Conservation (phyloP, 2,888 invertebrate genomes). For the Osmoderma eremita region DNA sequence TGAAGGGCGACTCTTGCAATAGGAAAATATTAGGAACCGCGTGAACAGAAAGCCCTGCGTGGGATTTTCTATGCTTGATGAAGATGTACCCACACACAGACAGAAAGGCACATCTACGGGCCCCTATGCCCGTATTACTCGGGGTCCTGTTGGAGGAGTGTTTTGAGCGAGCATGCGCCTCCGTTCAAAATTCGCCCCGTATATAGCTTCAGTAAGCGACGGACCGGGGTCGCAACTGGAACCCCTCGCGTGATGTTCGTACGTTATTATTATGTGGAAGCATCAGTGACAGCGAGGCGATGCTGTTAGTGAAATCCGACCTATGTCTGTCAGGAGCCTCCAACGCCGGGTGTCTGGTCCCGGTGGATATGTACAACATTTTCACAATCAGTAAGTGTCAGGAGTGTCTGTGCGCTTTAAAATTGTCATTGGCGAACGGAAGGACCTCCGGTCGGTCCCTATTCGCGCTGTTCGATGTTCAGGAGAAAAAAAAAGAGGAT, state of each 20-base stretch:
- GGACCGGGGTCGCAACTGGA: slow-evolving; percentile 60
- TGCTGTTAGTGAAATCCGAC: slow-evolving; percentile 62
- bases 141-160: slow-evolving; percentile 36
- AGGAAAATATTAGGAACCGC: slow-evolving; percentile 34
- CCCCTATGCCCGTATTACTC: slow-evolving; percentile 27
- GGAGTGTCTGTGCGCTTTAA: slow-evolving; percentile 3
- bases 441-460: slow-evolving; percentile 21
- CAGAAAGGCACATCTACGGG: slow-evolving; percentile 10
- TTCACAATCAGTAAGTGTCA: slow-evolving; percentile 64
- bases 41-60: slow-evolving; percentile 16
- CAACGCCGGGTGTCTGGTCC: slow-evolving; percentile 66
- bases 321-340: slow-evolving; percentile 66
- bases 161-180: slow-evolving; percentile 55
- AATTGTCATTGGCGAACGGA: slow-evolving; percentile 8
- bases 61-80: slow-evolving; percentile 38
- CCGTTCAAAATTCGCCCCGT: slow-evolving; percentile 38
- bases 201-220: slow-evolving; percentile 44
- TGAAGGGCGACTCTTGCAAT: slow-evolving; percentile 21
- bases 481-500: slow-evolving; percentile 14
- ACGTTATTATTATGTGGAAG: slow-evolving; percentile 54
- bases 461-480: slow-evolving; percentile 12
- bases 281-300: slow-evolving; percentile 62
- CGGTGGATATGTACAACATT: slow-evolving; percentile 64
- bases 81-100: slow-evolving; percentile 39
- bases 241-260: slow-evolving; percentile 61